phyloP scores from a whole-genome alignment of 2,888 invertebrate genomes.

The Venustoraphidia nigricollis region DNA sequence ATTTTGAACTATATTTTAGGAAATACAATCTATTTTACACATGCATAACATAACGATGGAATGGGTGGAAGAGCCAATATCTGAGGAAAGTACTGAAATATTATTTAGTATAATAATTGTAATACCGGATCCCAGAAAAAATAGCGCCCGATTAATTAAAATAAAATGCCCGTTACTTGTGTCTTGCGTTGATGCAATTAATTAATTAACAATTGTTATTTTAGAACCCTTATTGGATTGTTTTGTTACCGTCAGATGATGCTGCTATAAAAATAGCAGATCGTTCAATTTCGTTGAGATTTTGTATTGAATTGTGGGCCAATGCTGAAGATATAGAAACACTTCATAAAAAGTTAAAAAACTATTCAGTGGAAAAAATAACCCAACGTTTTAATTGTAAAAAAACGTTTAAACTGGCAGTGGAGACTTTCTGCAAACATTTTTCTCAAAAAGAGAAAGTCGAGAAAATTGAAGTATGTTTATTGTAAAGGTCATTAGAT shows the following conservation, averaged over 20 bases:
- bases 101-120: conserved; percentile 12
- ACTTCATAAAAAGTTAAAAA: conserved; percentile 47
- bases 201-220: conserved; percentile 10
- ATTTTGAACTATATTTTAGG: conserved; percentile 55
- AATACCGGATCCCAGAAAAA: neutral
- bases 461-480: conserved; percentile 62
- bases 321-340: conserved; percentile 37
- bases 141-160: too few species aligned
- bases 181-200: too few species aligned
- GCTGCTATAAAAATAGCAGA: conserved; percentile 57
- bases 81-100: conserved; percentile 21
- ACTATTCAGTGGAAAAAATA: conserved; percentile 36
- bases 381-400: conserved; percentile 34
- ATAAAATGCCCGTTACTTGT: too few species aligned
- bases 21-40: conserved; percentile 59
- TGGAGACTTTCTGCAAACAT: conserved; percentile 83
- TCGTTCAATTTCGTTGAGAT: conserved; percentile 62
- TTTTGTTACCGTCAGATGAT: conserved; percentile 59
- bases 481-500: neutral
- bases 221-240: conserved; percentile 68
- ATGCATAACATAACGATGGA: conserved; percentile 42
- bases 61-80: conserved; percentile 36
- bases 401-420: conserved; percentile 65
- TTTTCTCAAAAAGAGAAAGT: conserved; percentile 68
- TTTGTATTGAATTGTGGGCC: conserved; percentile 70